Conservation (phyloP, 2,113 vertebrate genomes). For the Eidolon helvum region DNA sequence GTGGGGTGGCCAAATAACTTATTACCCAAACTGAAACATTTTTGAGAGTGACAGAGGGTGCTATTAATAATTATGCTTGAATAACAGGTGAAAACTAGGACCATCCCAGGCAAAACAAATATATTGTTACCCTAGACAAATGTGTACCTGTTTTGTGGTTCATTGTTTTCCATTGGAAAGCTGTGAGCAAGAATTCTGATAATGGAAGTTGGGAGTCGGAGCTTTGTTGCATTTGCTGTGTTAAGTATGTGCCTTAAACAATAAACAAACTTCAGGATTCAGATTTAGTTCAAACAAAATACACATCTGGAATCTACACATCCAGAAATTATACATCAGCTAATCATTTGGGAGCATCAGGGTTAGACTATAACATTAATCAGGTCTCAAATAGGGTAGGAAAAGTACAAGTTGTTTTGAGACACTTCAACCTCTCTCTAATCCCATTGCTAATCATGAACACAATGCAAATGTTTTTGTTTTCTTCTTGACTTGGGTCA, state of each 20-base stretch:
- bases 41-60: not conserved
- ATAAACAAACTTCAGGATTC: not conserved
- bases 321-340: not conserved
- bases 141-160: not conserved
- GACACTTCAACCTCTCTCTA: slow-evolving; percentile 6
- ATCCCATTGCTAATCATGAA: slow-evolving; percentile 50
- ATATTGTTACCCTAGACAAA: not conserved
- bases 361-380: slow-evolving; percentile 6
- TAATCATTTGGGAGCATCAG: not conserved
- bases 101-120: not conserved
- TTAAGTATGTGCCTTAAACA: not conserved
- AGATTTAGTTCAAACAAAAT: not conserved
- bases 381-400: slow-evolving; percentile 3
- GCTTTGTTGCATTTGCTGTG: not conserved
- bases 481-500: slow-evolving; percentile 55
- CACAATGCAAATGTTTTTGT: slow-evolving; percentile 50
- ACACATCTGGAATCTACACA: not conserved
- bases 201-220: not conserved
- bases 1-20: not conserved
- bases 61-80: slow-evolving; percentile 12
- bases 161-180: not conserved
- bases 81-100: not conserved
- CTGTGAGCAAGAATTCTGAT: slow-evolving; percentile 6
- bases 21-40: not conserved
- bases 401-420: slow-evolving; percentile 66